Evolutionary conservation across 2,113 vertebrate species (phyloP).

Genomic region (Pachycephala philippinensis): DNA sequence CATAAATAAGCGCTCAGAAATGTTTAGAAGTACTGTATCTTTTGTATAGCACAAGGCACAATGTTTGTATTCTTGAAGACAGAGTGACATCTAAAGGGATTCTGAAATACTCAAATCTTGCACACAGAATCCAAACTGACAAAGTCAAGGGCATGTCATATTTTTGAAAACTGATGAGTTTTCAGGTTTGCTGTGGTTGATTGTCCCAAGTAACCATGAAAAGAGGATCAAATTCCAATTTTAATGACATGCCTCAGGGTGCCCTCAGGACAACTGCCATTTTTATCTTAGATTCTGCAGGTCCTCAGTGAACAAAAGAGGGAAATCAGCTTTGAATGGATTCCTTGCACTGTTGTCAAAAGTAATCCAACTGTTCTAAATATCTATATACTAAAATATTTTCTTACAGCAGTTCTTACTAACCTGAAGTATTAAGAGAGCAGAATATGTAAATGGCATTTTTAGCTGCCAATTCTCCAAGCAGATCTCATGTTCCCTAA

Average conservation of each 20-base stretch:
- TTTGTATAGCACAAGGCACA: neutral
- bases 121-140: slow-evolving; percentile 68
- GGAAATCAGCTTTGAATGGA: slow-evolving; percentile 79
- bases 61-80: slow-evolving; percentile 86
- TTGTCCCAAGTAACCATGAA: slow-evolving; percentile 89
- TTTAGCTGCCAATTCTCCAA: slow-evolving; percentile 74
- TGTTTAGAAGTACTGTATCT: neutral
- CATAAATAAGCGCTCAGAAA: slow-evolving; percentile 14
- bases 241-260: slow-evolving; percentile 95
- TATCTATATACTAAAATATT: slow-evolving; percentile 78
- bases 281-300: slow-evolving; percentile 92
- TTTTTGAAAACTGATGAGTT: slow-evolving; percentile 92
- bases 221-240: slow-evolving; percentile 92
- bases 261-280: slow-evolving; percentile 93
- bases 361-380: slow-evolving; percentile 77
- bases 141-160: slow-evolving; percentile 89
- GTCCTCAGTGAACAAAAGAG: slow-evolving; percentile 75
- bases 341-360: slow-evolving; percentile 80
- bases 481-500: slow-evolving; percentile 64
- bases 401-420: slow-evolving; percentile 66
- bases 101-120: slow-evolving; percentile 74
- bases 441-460: slow-evolving; percentile 68
- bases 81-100: slow-evolving; percentile 99
- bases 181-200: slow-evolving; percentile 91
- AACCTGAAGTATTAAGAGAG: slow-evolving; percentile 71